Evolutionary conservation across 2,797 vertebrate genomes (phyloP).

Genomic region (Euthynnus affinis): DNA sequence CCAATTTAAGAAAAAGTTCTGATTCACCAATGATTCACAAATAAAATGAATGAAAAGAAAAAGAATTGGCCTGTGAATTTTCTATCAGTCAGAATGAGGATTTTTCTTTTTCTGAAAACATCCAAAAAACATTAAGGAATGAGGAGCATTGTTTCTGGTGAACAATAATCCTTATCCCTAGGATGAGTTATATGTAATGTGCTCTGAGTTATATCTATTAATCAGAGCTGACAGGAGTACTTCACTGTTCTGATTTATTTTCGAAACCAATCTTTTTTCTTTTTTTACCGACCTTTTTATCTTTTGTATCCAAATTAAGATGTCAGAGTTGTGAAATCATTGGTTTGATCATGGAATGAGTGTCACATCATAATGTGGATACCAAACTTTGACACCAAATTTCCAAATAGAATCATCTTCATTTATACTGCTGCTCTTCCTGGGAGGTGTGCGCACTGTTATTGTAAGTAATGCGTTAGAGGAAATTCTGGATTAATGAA

Average conservation of each 20-base stretch:
- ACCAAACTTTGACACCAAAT: constrained; percentile 42
- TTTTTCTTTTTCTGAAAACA: no score
- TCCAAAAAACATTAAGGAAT: no score
- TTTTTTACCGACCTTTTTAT: not conserved
- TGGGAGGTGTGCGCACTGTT: constrained; percentile 65
- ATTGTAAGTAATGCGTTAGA: constrained; percentile 82
- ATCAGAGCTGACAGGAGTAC: constrained; percentile 14
- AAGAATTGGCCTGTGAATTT: no score
- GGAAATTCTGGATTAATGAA: constrained; percentile 83
- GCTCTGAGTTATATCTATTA: not conserved
- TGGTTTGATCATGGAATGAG: not conserved
- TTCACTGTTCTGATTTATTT: constrained; percentile 5
- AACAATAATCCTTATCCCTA: no score
- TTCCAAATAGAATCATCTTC: constrained; percentile 42
- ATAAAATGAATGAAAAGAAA: no score
- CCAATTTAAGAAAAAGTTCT: no score
- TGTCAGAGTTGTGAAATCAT: constrained; percentile 38
- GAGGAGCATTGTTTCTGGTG: no score
- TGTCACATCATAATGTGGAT: constrained; percentile 8
- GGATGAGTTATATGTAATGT: not conserved
- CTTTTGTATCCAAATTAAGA: constrained; percentile 21
- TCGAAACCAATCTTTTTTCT: not conserved
- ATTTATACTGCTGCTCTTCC: constrained; percentile 40
- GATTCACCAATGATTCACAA: no score
- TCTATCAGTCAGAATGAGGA: no score